phyloP scores from a whole-genome alignment of 2,113 vertebrate genomes.

The Menidia beryllina region DNA sequence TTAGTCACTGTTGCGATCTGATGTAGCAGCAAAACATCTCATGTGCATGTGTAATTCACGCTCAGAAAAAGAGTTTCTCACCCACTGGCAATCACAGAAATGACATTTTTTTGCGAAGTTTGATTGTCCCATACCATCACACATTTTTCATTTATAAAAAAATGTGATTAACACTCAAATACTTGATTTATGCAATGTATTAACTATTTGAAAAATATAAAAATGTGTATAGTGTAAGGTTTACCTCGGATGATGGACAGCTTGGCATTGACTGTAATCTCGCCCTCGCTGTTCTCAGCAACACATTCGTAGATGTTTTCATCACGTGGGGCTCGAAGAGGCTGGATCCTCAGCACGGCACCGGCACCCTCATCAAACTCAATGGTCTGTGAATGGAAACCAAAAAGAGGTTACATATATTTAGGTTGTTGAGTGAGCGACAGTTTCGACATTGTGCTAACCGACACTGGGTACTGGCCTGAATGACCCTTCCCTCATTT shows the following conservation, averaged over 20 bases:
- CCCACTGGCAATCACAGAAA: not conserved
- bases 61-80: not conserved
- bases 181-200: no score
- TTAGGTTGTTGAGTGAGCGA: not conserved
- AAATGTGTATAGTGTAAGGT: slow-evolving; percentile 5
- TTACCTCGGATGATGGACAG: slow-evolving; percentile 97
- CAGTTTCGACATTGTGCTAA: not conserved
- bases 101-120: not conserved
- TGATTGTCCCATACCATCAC: no score
- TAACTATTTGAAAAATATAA: not conserved
- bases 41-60: no score
- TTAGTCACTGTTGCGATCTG: no score
- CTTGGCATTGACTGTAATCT: slow-evolving; percentile 92
- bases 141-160: no score
- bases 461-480: not conserved
- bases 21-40: no score
- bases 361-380: slow-evolving; percentile 97
- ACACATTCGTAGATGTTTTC: slow-evolving; percentile 97
- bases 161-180: no score
- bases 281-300: slow-evolving; percentile 91
- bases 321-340: slow-evolving; percentile 92
- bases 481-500: slow-evolving; percentile 15
- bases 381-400: slow-evolving; percentile 85
- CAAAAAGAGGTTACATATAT: not conserved
- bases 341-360: slow-evolving; percentile 95